Evolutionary conservation across 2,797 vertebrate species (phyloP).

Genomic region (Pseudochirops cupreus): DNA sequence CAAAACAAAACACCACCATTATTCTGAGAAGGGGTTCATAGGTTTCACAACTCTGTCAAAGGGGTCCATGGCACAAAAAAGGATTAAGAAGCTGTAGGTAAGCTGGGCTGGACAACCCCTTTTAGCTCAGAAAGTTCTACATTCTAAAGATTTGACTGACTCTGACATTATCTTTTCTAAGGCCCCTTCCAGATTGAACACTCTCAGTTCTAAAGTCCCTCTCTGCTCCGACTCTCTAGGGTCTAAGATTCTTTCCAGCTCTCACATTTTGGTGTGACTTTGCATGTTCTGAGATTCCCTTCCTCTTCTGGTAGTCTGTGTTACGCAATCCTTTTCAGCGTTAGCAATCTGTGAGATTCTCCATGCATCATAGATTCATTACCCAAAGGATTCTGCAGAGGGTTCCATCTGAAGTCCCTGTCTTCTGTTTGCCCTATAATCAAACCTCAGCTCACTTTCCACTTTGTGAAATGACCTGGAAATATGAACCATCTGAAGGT

Average conservation of each 20-base stretch:
- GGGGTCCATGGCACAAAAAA: not conserved
- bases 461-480: slow-evolving; percentile 1
- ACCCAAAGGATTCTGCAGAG: not conserved
- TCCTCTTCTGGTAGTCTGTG: not conserved
- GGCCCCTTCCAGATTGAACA: not conserved
- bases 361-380: not conserved
- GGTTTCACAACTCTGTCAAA: not conserved
- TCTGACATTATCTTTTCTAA: not conserved
- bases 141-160: not conserved
- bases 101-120: not conserved
- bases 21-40: not conserved
- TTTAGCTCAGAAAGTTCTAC: not conserved
- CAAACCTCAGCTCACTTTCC: not conserved
- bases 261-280: not conserved
- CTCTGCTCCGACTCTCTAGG: not conserved
- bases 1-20: no score
- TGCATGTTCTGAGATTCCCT: not conserved
- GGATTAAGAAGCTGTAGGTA: not conserved
- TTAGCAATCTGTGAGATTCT: not conserved
- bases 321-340: not conserved
- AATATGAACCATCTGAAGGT: slow-evolving; percentile 4
- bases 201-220: not conserved
- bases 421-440: not conserved
- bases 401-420: not conserved
- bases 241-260: not conserved